Base-by-base conservation (phyloP, 1,140 invertebrate species). In the Eriocheir sinensis region DNA sequence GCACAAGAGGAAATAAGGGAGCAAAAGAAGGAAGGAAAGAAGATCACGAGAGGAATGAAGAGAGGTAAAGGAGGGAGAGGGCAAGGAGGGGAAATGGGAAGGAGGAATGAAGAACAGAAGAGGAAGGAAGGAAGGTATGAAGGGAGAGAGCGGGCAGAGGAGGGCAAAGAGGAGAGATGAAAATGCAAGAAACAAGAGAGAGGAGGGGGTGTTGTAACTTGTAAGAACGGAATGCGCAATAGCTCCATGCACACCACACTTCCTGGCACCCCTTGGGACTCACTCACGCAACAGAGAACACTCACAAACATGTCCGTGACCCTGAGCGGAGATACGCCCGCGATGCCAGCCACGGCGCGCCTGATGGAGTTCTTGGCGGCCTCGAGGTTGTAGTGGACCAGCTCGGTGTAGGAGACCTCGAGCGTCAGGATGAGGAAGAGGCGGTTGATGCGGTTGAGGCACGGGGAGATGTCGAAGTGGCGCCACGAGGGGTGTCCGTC, bases 221-320 rank as follows among this genome's bases (percentile, higher is more conserved):
- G n/a, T n/a, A n/a, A n/a, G n/a, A n/a, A n/a, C n/a, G n/a, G n/a
- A n/a, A n/a, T n/a, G n/a, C n/a, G n/a, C n/a, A n/a, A n/a, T n/a
- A n/a, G n/a, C n/a, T n/a, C n/a, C n/a, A n/a, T n/a, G n/a, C n/a
- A n/a, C n/a, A n/a, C n/a, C n/a, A n/a, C n/a, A n/a, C n/a, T n/a
- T n/a, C n/a, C n/a, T n/a, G n/a, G n/a, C n/a, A n/a, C n/a, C n/a
- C n/a, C n/a, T n/a, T n/a, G n/a, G n/a, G n/a, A n/a, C n/a, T n/a
- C n/a, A n/a, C n/a, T n/a, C n/a, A 72, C 12, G 12, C 12, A 72
- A 15, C 12, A 72, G 40, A n/a, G 30, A 12, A 21, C 81, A 92
- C 96, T 96, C 95, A 96, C 96, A 93, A 96, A 96, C 3, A 97
- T 93, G 93, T 96, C 96, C 34, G 96, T 96, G 40, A 96, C 96